Evolutionary conservation across 2,888 invertebrate genomes (phyloP).

Genomic region (Athripsodes cinereus): DNA sequence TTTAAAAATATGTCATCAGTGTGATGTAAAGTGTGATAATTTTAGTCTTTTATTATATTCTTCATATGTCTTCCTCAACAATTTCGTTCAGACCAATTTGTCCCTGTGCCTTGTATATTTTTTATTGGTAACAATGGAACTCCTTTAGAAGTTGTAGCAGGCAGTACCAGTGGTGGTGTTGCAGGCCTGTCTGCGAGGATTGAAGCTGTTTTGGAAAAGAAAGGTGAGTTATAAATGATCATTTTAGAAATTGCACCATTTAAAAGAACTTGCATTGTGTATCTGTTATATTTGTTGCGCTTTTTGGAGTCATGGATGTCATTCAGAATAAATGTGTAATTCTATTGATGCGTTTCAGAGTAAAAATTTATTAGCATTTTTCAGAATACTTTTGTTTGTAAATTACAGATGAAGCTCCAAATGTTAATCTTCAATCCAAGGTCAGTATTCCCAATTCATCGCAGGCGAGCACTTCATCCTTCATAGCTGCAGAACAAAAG

Average conservation of each 20-base stretch:
- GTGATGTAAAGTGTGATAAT: too few species aligned
- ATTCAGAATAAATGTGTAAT: too few species aligned
- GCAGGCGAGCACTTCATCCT: constrained; percentile 13
- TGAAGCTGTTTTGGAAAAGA: constrained; percentile 32
- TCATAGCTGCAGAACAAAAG: constrained; percentile 20
- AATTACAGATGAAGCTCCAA: too few species aligned
- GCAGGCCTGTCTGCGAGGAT: constrained; percentile 60
- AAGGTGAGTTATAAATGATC: background rate
- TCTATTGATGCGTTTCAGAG: too few species aligned
- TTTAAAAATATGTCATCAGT: too few species aligned
- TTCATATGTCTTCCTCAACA: constrained; percentile 28
- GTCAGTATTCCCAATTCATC: background rate
- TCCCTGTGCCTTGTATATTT: constrained; percentile 75
- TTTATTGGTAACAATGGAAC: constrained; percentile 80
- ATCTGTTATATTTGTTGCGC: too few species aligned
- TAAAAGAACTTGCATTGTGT: too few species aligned
- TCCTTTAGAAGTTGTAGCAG: constrained; percentile 73
- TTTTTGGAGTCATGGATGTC: too few species aligned
- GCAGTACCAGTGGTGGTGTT: constrained; percentile 48
- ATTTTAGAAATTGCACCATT: too few species aligned
- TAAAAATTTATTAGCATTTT: too few species aligned
- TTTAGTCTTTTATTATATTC: too few species aligned
- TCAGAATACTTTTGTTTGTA: too few species aligned
- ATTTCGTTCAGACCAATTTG: constrained; percentile 56
- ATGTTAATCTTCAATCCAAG: background rate